Percentiles rank a stretch among this genome's conserved stretches.
These are phyloP conservation scores for Clangula hyemalis DNA, from an alignment of 2,797 vertebrate genomes.

Conservation along the genomic window DNA sequence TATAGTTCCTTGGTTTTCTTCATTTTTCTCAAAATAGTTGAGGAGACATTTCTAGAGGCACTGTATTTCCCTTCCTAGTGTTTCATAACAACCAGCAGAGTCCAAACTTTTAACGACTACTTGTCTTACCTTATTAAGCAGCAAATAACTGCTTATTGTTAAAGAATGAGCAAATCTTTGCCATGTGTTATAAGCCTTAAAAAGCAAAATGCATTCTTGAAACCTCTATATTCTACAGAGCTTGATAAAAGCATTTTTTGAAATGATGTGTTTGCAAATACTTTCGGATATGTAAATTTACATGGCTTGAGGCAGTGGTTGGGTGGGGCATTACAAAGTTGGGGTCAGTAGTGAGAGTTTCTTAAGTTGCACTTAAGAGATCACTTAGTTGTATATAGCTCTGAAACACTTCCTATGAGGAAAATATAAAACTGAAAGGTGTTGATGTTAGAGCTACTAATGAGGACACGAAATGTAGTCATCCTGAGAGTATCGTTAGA, in stretches of 20 bases:
- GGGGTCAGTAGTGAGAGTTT: background rate
- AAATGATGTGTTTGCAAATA: background rate
- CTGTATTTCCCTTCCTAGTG: background rate
- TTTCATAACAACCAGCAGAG: background rate
- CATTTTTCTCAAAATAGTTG: background rate
- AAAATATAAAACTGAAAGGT: slow-evolving; percentile 13
- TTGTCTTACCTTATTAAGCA: background rate
- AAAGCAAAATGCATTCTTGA: background rate
- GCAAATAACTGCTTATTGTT: background rate
- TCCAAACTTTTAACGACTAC: background rate
- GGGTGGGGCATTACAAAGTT: background rate
- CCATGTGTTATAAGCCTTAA: background rate
- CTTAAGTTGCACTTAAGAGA: background rate
- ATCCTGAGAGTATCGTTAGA: background rate
- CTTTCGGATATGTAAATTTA: background rate
- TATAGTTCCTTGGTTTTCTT: background rate
- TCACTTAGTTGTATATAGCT: background rate
- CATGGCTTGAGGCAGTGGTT: background rate
- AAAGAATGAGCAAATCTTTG: background rate
- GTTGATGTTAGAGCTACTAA: background rate
- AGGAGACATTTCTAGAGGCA: background rate
- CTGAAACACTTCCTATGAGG: background rate
- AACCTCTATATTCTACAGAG: background rate
- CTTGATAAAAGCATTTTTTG: background rate
- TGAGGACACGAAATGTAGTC: background rate